Base-by-base conservation (phyloP, 2,797 vertebrate genomes). In the Lacerta viridis region DNA sequence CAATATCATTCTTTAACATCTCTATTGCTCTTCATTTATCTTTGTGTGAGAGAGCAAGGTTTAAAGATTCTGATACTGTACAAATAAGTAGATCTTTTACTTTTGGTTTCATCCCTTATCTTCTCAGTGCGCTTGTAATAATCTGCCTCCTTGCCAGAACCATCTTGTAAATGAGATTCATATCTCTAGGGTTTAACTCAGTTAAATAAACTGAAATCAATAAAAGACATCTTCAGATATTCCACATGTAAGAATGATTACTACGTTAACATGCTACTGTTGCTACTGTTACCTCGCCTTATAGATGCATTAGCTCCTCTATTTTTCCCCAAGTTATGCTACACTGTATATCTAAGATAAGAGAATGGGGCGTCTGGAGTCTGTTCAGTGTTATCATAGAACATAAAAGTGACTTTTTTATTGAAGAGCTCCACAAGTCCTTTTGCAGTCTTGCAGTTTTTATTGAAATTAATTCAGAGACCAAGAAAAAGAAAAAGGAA, bases 151-250 rank as follows among this genome's bases (percentile, higher is more conserved):
- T 96, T 95, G 95, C 96, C 95, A 96, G 95, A 95, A 96, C 93
- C 94, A 93, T 97, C 97, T 97, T 97, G 96, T 97, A 97, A 97
- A 97, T 97, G 97, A 95, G 96, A 97, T 97, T 92, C 94, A 78
- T 97, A 97, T 97, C 97, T 96, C 93, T 90, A 95, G 94, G 89
- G 95, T 96, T 97, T 96, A 96, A 95, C 95, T 95, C 94, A 93
- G 96, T 96, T 96, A 97, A 97, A 97, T 96, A 97, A 97, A 97
- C 96, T 94, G 94, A 96, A 96, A 97, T 97, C 96, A 97, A 97
- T 97, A 97, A 97, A 97, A 95, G 93, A 95, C 94, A 96, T 96
- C 95, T 94, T 95, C 95, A 94, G 95, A 96, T 96, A 95, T 95
- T 95, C 94, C 95, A 94, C 96, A 96, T 95, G 92, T 93, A 95